Evolutionary conservation across 2,113 vertebrate species (phyloP), one percentile per base, ranked within the genome.

Genomic region (Ahaetulla prasina): DNA sequence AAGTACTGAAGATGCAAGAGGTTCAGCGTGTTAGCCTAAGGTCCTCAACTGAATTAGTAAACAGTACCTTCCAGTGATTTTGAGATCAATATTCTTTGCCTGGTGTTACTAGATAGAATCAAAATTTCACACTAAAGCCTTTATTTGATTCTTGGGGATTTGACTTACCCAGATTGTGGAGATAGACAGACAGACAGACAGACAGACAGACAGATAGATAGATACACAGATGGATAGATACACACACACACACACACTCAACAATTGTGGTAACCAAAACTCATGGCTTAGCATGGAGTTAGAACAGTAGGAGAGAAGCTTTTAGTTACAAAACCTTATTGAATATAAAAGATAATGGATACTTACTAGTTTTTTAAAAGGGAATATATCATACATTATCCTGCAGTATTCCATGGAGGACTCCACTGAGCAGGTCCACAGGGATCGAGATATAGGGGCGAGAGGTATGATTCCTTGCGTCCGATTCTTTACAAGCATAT

Each of bases 381-480:
- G 99, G 95, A 99, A 99, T 95, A 99, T 97, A 91, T 99, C 99
- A 54, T 98, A 99, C 96, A 99, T 99, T 96, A 99, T 99, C 91
- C 99, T 98, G 88, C 99, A 99, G 92, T 99, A 99, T 93, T 99
- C 99, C 99, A 99, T 99, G 45, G 99, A 99, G 52, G 99, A 99
- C 91, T 99, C 99, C 92, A 99, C 98, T 0, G 99, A 99, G 54
- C 99, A 99, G 0, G 99, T 99, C 99, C 99, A 99, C 18, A 99
- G 96, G 0, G 99, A 99, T 92, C 99, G 99, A 91, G 99, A 99
- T 93, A 99, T 99, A 0, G 99, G 99, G 5, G 99, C 99, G 92
- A 99, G 93, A 50, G 99, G 99, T 95, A 99, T 99, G 92, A 99
- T 98, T 47, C 99, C 99, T 94, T 99, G 99, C 23, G 98, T 97